phyloP scores from a whole-genome alignment of 2,888 invertebrate species.

The Clusia tigrina region DNA sequence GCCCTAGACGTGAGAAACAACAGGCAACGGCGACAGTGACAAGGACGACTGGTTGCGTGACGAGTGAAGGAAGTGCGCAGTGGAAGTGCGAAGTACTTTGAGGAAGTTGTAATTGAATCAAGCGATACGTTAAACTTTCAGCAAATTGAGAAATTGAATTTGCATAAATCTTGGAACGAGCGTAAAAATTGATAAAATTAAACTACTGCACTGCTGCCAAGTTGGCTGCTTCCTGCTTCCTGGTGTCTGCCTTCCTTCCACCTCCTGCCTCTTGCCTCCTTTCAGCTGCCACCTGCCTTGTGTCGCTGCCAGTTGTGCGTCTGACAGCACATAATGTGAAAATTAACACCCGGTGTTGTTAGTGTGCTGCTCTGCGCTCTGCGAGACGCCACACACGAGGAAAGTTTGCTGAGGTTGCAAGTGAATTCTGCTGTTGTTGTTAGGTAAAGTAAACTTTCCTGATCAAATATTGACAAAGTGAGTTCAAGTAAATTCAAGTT shows the following conservation, averaged over 20 bases:
- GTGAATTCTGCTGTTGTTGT: too few relatives aligned
- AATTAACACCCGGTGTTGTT: not conserved
- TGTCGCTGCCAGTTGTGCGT: slow-evolving; percentile 1
- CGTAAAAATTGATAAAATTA: too few relatives aligned
- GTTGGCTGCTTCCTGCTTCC: not conserved
- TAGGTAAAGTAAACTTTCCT: too few relatives aligned
- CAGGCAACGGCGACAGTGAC: too few relatives aligned
- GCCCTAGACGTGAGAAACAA: not conserved
- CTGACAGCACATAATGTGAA: not conserved
- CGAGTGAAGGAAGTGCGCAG: too few relatives aligned
- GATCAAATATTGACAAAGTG: too few relatives aligned
- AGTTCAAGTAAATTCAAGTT: too few relatives aligned
- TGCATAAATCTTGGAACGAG: not conserved
- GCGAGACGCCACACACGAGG: too few relatives aligned
- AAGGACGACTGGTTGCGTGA: too few relatives aligned
- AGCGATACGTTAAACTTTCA: not conserved
- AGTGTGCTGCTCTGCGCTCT: too few relatives aligned
- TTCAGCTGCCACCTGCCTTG: not conserved
- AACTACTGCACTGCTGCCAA: not conserved
- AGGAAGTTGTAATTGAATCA: not conserved
- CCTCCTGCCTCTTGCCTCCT: too few relatives aligned
- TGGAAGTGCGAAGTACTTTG: not conserved
- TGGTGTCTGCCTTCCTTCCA: not conserved
- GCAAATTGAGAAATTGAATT: not conserved
- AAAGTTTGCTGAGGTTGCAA: too few relatives aligned